A percentile compares a stretch with the other conserved stretches of the same genome.
Evolutionary conservation across 2,113 vertebrate genomes (phyloP).

Genomic region (Cnemophilus loriae): DNA sequence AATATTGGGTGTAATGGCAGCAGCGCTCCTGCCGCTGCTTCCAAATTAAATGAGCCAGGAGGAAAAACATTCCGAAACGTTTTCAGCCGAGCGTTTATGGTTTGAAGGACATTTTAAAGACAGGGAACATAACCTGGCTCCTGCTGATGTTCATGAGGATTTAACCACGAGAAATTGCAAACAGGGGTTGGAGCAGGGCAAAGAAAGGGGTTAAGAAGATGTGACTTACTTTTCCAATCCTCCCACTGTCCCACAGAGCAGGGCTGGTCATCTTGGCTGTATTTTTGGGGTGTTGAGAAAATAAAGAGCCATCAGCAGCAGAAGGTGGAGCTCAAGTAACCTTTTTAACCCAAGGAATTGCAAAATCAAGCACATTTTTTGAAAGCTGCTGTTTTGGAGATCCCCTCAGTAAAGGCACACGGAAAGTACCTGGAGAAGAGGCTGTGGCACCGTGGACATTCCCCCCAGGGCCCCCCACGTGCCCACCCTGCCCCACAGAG

Average conservation of each 20-base stretch:
- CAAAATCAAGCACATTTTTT: not conserved
- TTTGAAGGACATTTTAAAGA: constrained; percentile 19
- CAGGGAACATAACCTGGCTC: not conserved
- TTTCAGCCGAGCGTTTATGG: not conserved
- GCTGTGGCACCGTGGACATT: not conserved
- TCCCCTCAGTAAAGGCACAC: not conserved
- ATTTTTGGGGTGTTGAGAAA: not conserved
- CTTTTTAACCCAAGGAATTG: not conserved
- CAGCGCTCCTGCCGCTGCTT: not conserved
- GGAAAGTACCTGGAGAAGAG: not conserved
- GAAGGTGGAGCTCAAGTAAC: not conserved
- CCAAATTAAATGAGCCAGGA: constrained; percentile 4
- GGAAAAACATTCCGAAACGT: not conserved
- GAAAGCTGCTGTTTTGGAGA: not conserved
- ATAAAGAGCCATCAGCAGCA: not conserved
- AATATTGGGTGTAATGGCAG: not conserved
- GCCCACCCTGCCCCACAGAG: not conserved
- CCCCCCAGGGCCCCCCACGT: rapidly evolving
- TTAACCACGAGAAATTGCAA: not conserved
- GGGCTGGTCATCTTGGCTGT: not conserved
- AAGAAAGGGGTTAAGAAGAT: not conserved
- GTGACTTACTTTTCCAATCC: not conserved
- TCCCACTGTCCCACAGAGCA: not conserved
- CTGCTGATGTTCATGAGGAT: not conserved
- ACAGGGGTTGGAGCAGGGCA: rapidly evolving